Evolutionary conservation across 2,797 vertebrate species (phyloP), one percentile per base, ranked within the genome.

Genomic region (Pogoniulus pusillus): DNA sequence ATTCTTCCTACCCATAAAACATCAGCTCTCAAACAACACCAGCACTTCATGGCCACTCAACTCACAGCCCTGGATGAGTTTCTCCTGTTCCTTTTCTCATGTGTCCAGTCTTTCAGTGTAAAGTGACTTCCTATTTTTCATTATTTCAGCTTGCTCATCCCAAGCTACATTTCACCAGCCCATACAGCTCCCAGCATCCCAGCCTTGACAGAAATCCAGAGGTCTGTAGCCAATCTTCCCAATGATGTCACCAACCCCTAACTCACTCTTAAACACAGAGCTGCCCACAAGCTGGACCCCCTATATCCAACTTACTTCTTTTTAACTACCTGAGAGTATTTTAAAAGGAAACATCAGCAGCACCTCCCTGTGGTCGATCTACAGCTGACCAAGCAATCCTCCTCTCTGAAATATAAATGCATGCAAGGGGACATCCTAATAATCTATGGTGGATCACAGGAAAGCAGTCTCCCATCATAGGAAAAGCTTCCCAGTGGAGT

Each of bases 311-410:
- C 49, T 15, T 3, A 0, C 10, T 45, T 62, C 32, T 79, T 34
- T 34, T 54, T 45, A 32, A 64, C 30, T 0, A 35, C 7, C 2
- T 7, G 1, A 16, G 0, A 53, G 20, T 2, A 20, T 49, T 78
- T 49, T 23, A 30, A 68, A 63, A 69, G 26, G 35, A 43, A 49
- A 66, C 8, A 2, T 2, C 5, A 35, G 5, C 2, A 35, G 6
- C 2, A 4, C 10, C 66, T 62, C 29, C 19, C 27, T 0, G 0
- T 0, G 1, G 23, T 5, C 37, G 10, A 47, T 16, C 30, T 24
- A 18, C 35, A 41, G 20, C 7, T 49, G 11, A 63, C 18, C 29
- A 65, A 53, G 5, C 10, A 43, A 7, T 1, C 34, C 9, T 57
- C 7, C 6, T 35, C 7, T 51, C 63, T 35, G 59, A 73, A 26